Conservation (phyloP, 1,140 invertebrate genomes). For the Chionoecetes opilio region DNA sequence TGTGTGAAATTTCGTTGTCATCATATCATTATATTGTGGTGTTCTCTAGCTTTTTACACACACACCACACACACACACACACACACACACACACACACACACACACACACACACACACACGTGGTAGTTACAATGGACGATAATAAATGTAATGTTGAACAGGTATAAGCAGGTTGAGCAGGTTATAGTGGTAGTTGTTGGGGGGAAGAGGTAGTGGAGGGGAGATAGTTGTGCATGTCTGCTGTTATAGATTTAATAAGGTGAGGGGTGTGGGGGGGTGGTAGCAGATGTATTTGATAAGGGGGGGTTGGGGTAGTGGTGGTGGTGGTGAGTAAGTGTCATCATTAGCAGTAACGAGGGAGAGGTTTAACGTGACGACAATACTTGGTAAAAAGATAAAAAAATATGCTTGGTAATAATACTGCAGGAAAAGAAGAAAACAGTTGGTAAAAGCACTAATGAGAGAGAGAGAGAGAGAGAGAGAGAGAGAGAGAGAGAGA, state of each 20-base stretch:
- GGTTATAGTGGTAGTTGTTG: not conserved
- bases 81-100: constrained; percentile 21
- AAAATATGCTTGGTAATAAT: too few relatives aligned
- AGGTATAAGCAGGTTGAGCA: too few relatives aligned
- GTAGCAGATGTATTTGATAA: not conserved
- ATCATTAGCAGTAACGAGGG: not conserved
- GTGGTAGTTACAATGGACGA: not conserved
- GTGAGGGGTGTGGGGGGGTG: not conserved
- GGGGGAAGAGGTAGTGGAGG: not conserved
- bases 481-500: too few relatives aligned
- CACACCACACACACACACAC: constrained; percentile 24
- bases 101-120: constrained; percentile 18
- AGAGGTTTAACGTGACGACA: not conserved
- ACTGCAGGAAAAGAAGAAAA: not conserved
- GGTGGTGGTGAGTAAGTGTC: constrained; percentile 13
- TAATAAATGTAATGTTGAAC: not conserved
- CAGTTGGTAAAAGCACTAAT: not conserved
- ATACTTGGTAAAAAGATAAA: too few relatives aligned
- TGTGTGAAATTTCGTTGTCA: not conserved
- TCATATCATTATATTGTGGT: not conserved
- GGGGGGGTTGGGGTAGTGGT: not conserved
- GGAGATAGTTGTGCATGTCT: too few relatives aligned
- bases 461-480: not conserved
- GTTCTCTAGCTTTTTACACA: not conserved
- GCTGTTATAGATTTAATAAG: too few relatives aligned